phyloP scores from a whole-genome alignment of 2,888 invertebrate genomes.

The Hetaerina titia region DNA sequence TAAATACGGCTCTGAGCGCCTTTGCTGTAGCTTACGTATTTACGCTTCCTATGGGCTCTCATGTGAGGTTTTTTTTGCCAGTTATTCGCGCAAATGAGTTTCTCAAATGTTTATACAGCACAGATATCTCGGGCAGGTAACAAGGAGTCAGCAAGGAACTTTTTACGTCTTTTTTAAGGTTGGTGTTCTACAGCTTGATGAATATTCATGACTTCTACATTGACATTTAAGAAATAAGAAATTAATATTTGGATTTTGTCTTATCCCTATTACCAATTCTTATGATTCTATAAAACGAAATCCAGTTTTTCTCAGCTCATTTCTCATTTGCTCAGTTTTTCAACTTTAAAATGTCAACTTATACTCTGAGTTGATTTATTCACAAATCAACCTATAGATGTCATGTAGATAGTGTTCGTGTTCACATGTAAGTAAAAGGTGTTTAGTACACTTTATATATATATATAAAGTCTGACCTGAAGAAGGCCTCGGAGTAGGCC shows the following conservation, averaged over 20 bases:
- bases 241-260: background rate
- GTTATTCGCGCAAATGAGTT: background rate
- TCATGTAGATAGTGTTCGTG: too few species aligned
- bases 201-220: background rate
- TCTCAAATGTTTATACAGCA: background rate
- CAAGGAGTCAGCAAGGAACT: background rate
- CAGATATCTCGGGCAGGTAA: background rate
- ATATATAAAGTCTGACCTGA: too few species aligned
- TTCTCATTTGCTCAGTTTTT: too few species aligned
- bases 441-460: too few species aligned
- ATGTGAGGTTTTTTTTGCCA: background rate
- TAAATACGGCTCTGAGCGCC: conserved; percentile 12
- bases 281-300: too few species aligned
- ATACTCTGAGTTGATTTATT: too few species aligned
- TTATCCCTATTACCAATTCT: too few species aligned
- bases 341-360: too few species aligned
- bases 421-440: too few species aligned
- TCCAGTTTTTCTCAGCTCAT: too few species aligned
- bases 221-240: background rate
- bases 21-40: background rate
- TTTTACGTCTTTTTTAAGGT: background rate
- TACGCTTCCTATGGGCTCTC: background rate
- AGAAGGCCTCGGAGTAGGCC: too few species aligned
- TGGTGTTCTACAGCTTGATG: background rate
- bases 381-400: too few species aligned